Percentiles rank a stretch among this genome's conserved stretches.
Conservation (phyloP, 2,113 vertebrate species). For the Bettongia penicillata region DNA sequence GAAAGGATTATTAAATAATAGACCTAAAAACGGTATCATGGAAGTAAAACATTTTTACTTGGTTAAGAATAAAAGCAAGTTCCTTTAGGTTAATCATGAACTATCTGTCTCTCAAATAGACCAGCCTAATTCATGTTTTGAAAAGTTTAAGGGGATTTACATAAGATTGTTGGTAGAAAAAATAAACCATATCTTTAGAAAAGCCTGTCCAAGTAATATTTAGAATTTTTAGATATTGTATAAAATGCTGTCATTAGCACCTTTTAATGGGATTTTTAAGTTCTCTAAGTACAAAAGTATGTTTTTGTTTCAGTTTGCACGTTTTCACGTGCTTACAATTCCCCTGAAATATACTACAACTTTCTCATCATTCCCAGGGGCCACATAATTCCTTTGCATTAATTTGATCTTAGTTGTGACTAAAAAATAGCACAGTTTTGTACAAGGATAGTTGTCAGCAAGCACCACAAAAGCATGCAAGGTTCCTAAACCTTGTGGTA, state of each 20-base stretch:
- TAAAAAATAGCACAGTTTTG: neutral
- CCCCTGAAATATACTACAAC: neutral
- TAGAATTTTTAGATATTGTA: conserved; percentile 3
- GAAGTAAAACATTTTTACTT: conserved; percentile 29
- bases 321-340: neutral
- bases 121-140: neutral
- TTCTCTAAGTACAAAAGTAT: conserved; percentile 27
- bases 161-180: conserved; percentile 5
- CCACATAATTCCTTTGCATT: neutral
- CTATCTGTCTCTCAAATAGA: neutral
- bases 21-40: conserved; percentile 57
- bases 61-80: conserved; percentile 18
- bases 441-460: neutral
- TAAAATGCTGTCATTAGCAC: conserved; percentile 7
- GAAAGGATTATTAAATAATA: conserved; percentile 56
- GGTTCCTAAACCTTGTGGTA: rapidly evolving
- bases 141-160: conserved; percentile 1
- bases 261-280: conserved; percentile 27
- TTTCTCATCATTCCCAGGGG: neutral
- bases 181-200: conserved; percentile 18
- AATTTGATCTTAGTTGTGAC: neutral
- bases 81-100: neutral
- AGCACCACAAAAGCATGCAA: rapidly evolving
- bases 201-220: conserved; percentile 26
- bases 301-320: neutral